Base-by-base conservation (phyloP, 2,797 vertebrate genomes). In the Nyctalus aviator region DNA sequence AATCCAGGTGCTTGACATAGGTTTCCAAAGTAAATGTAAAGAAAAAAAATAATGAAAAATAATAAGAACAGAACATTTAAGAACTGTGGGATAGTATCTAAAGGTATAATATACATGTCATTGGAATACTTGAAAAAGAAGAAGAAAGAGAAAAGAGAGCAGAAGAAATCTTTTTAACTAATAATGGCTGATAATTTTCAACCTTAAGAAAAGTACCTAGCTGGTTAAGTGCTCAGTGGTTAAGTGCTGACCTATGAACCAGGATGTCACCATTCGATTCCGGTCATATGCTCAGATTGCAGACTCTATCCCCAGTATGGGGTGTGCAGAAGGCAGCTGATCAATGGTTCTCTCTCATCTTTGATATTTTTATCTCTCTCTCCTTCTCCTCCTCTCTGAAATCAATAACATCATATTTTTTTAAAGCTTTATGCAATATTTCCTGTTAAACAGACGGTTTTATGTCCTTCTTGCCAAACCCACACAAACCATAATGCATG, bases 381-480 rank as follows among this genome's bases (percentile, higher is more conserved):
- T 62, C 27, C 27, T 27, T 13, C 59, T 62, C 11, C 13, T 59
- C 57, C 25, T 59, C 59, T 62, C 59, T 30, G 25, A 30, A 62
- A 62, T 62, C 27, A 62, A 30, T 62, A 62, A 13, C 27, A 62
- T 30, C 14, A 62, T 30, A 30, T 30, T 30, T 62, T 62, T 62
- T 14, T 8, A 91, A 93, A 62, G 62, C 10, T 41, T 62, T 48
- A 50, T 27, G 27, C 30, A 55, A 71, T 84, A 37, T 11, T 91
- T 72, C 55, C 64, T 50, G 64, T 89, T 86, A 35, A 64, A 84
- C 8, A 64, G 32, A 21, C 4, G 66, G 32, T 18, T 90, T 64
- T 72, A 12, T 37, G 79, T 87, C 35, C 46, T 88, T 88, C 50
- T 89, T 77, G 37, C 76, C 82, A 92, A 92, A 50, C 18, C 76